phyloP scores from a whole-genome alignment of 2,888 invertebrate genomes.

The Gymnocheta viridis region DNA sequence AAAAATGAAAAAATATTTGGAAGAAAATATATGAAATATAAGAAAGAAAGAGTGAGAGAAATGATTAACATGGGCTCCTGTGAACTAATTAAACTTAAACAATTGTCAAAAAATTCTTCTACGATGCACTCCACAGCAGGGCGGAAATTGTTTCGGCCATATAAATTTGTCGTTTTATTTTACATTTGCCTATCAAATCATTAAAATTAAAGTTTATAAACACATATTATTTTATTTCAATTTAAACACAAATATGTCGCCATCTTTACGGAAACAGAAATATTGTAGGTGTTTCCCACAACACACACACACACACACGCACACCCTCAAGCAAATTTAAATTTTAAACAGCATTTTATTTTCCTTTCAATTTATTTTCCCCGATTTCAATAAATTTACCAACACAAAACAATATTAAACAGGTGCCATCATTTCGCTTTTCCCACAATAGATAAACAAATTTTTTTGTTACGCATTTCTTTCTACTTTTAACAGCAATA shows the following conservation, averaged over 20 bases:
- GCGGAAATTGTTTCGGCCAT: too few species aligned
- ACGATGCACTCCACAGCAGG: too few species aligned
- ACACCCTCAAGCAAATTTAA: background rate
- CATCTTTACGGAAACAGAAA: background rate
- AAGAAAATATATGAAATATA: background rate
- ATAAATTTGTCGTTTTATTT: too few species aligned
- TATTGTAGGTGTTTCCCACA: background rate
- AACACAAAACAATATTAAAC: slow-evolving; percentile 7
- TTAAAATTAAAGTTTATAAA: background rate
- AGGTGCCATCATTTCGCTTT: slow-evolving; percentile 28
- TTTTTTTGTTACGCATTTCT: background rate
- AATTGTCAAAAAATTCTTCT: too few species aligned
- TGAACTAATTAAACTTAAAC: too few species aligned
- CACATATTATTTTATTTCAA: background rate
- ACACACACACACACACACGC: background rate
- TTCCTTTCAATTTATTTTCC: background rate
- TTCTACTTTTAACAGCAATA: background rate
- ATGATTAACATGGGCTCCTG: too few species aligned
- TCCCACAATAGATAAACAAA: background rate
- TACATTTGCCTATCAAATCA: too few species aligned
- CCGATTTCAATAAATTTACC: slow-evolving; percentile 20
- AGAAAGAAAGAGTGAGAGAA: background rate
- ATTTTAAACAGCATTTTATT: background rate
- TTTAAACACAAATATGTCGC: background rate
- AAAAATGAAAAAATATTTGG: background rate